phyloP scores from a whole-genome alignment of 2,113 vertebrate species.

The Alethe diademata region DNA sequence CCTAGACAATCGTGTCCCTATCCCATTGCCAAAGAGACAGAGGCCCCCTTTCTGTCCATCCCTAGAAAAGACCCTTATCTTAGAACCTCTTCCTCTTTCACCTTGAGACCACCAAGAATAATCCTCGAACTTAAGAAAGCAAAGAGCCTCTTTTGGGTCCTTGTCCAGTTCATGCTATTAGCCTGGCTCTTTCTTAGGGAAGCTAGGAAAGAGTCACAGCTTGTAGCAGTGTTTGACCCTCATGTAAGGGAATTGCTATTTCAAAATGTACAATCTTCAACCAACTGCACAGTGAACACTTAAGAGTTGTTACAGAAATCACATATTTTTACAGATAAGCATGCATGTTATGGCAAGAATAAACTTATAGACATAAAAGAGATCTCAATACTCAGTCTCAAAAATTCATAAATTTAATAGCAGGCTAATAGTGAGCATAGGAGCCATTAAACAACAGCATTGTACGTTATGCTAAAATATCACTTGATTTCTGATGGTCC shows the following conservation, averaged over 20 bases:
- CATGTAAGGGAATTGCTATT: not conserved
- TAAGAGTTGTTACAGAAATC: conserved; percentile 22
- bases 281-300: not conserved
- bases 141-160: too few relatives aligned
- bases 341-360: not conserved
- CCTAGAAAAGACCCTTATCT: too few relatives aligned
- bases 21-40: too few relatives aligned
- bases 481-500: not conserved
- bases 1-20: too few relatives aligned
- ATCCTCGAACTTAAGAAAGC: too few relatives aligned
- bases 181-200: too few relatives aligned
- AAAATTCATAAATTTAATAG: not conserved
- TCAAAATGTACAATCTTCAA: not conserved
- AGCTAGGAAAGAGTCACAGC: too few relatives aligned
- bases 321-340: not conserved
- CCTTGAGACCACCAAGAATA: too few relatives aligned
- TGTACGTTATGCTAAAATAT: not conserved
- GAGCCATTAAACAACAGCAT: not conserved
- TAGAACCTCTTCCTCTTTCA: too few relatives aligned
- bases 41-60: too few relatives aligned
- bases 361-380: not conserved
- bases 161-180: too few relatives aligned
- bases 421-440: not conserved
- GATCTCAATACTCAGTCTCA: not conserved
- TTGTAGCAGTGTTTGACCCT: not conserved